Percentiles rank a stretch among this genome's conserved stretches.
These are phyloP conservation scores for Odontomachus brunneus DNA, from an alignment of 1,140 invertebrate species.

Conservation along the genomic window DNA sequence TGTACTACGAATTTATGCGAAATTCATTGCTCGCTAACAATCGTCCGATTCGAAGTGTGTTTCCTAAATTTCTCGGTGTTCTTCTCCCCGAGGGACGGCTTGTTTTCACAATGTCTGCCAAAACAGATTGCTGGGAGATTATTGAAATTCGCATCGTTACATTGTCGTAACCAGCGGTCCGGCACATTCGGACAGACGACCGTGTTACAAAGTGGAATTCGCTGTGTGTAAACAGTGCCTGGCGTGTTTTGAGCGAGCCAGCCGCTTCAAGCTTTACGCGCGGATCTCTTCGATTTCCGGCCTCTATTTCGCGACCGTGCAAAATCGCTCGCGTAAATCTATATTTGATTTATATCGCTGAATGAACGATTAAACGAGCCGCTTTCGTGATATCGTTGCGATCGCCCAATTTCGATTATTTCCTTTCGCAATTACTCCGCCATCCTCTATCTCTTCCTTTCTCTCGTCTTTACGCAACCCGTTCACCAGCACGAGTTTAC, in stretches of 20 bases:
- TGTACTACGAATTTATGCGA: not conserved
- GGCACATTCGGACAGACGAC: not conserved
- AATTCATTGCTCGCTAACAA: conserved; percentile 29
- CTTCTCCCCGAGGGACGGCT: conserved; percentile 4
- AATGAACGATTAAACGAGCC: conserved; percentile 20
- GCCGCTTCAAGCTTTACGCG: conserved; percentile 23
- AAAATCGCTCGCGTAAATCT: conserved; percentile 21
- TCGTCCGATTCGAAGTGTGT: conserved; percentile 11
- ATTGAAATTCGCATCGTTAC: conserved; percentile 45
- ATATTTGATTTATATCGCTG: conserved; percentile 41
- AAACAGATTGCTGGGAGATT: conserved; percentile 35
- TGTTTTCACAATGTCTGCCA: conserved; percentile 49
- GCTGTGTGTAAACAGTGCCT: not conserved
- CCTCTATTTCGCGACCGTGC: conserved; percentile 22
- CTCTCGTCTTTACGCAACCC: not conserved
- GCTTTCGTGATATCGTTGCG: not conserved
- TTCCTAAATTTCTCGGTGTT: conserved; percentile 37
- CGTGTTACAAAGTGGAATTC: conserved; percentile 9
- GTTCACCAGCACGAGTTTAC: conserved; percentile 28
- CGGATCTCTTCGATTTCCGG: conserved; percentile 35
- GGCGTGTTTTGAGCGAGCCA: conserved; percentile 32
- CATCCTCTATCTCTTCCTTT: not conserved
- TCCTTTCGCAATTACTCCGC: not conserved
- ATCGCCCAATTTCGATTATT: conserved; percentile 16
- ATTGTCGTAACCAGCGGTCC: conserved; percentile 35